Percentiles rank a stretch among this genome's conserved stretches.
Conservation (phyloP, 2,888 invertebrate species). For the Platynereis dumerilii region DNA sequence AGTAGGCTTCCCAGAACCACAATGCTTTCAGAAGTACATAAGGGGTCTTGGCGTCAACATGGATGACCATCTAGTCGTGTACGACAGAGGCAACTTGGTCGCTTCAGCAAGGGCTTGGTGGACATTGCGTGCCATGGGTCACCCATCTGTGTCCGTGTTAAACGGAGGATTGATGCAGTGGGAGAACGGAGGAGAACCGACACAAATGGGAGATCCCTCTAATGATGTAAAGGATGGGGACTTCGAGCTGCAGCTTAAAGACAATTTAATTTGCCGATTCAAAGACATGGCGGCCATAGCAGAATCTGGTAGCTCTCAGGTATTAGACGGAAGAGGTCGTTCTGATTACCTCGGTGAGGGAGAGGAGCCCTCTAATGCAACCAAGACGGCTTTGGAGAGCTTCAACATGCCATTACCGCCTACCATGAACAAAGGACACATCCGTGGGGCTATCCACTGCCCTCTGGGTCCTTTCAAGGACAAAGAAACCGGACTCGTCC, state of each 20-base stretch:
- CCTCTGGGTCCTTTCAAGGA: slow-evolving; percentile 35
- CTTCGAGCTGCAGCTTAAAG: not conserved
- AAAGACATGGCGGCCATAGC: not conserved
- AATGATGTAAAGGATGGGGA: not conserved
- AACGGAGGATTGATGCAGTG: slow-evolving; percentile 14
- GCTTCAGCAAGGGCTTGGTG: slow-evolving; percentile 26
- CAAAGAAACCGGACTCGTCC: slow-evolving; percentile 17
- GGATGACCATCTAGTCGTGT: slow-evolving; percentile 25
- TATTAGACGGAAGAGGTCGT: not conserved
- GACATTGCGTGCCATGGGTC: slow-evolving; percentile 22
- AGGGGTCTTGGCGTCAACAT: slow-evolving; percentile 22
- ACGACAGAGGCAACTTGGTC: slow-evolving; percentile 24
- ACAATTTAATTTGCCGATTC: not conserved
- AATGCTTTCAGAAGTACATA: slow-evolving; percentile 18
- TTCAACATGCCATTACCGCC: not conserved
- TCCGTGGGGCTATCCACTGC: slow-evolving; percentile 40
- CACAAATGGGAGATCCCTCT: too few species aligned
- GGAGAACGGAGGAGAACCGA: slow-evolving; percentile 6
- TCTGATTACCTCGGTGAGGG: not conserved
- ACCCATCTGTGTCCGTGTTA: slow-evolving; percentile 13
- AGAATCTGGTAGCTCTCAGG: not conserved
- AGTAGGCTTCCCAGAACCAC: slow-evolving; percentile 16
- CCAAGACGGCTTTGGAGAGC: not conserved
- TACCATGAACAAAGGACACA: slow-evolving; percentile 32
- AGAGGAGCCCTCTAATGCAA: slow-evolving; percentile 2